Evolutionary conservation across 37 sponge, comb jelly and placozoan genomes (phyloP), one percentile per base, ranked within the genome.

Genomic region (Ianthella basta): DNA sequence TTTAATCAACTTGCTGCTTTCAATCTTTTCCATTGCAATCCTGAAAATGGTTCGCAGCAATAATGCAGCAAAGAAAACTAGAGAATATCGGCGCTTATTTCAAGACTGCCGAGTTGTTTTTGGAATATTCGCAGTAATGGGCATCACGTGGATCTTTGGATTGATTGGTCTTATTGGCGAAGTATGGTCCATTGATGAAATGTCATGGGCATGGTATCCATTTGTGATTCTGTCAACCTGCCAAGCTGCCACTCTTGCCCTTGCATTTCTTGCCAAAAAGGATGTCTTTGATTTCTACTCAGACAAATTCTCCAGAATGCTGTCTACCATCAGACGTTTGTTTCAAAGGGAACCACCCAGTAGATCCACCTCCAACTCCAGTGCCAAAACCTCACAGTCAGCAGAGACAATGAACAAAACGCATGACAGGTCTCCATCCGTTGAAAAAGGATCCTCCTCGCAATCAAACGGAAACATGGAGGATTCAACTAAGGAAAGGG

Each of bases 201-300:
- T 69, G 70, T 34, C 35, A 18, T 75, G 78, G 78, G 54, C 54
- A 5, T 75, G 40, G 25, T 75, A 75, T 12, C 78, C 54, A 1
- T 75, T 75, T 12, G 53, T 23, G 15, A 36, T 75, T 13, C 25
- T 75, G 25, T 24, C 38, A 4, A 75, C 78, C 20, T n/a, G 53
- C 20, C 78, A 75, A 44, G 78, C 78, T 23, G n/a, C 25, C 21
- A 24, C 16, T 3, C 23, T 75, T 24, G 37, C 41, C 37, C 0
- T 75, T 14, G 78, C 53, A 0, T 75, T 75, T 12, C 78, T 75
- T 18, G 53, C 37, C 54, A 75, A 75, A 41, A 39, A 75, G 53
- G 78, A 75, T 36, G 78, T 75, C n/a, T 75, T 75, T 3, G 24
- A 75, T 24, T 50, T 75, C 37, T 75, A 75, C 78, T 44, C 53